Conservation (phyloP, 2,888 invertebrate genomes). For the Sarcophaga rosellei region DNA sequence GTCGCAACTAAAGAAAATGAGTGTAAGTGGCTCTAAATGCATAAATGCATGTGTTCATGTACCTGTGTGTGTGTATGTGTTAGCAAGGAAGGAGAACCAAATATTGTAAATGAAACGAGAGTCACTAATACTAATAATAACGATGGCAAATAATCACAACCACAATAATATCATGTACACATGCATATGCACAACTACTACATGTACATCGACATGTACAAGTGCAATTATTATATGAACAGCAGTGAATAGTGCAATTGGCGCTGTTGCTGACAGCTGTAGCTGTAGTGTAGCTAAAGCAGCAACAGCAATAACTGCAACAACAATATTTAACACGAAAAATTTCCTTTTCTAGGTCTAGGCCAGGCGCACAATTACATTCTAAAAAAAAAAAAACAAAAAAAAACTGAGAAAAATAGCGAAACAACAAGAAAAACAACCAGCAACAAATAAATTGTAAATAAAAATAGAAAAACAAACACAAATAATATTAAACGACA, state of each 20-base stretch:
- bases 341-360: conserved; percentile 81
- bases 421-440: conserved; percentile 8
- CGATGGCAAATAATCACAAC: conserved; percentile 67
- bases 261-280: conserved; percentile 22
- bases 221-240: conserved; percentile 47
- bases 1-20: too few relatives aligned
- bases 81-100: conserved; percentile 78
- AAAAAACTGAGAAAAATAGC: too few relatives aligned
- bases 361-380: conserved; percentile 80
- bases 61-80: conserved; percentile 55
- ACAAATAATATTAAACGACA: conserved; percentile 56
- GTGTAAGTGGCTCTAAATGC: too few relatives aligned
- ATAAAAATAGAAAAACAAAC: conserved; percentile 38
- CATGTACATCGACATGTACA: background rate
- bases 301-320: conserved; percentile 62
- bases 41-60: background rate
- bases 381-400: conserved; percentile 71
- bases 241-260: conserved; percentile 27
- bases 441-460: conserved; percentile 35
- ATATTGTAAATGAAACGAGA: conserved; percentile 73
- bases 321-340: conserved; percentile 78
- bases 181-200: conserved; percentile 22
- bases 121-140: conserved; percentile 63
- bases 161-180: conserved; percentile 46
- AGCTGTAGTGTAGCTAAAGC: conserved; percentile 57